Evolutionary conservation across 2,888 invertebrate species (phyloP), one percentile per base, ranked within the genome.

Genomic region (Hesperia comma): DNA sequence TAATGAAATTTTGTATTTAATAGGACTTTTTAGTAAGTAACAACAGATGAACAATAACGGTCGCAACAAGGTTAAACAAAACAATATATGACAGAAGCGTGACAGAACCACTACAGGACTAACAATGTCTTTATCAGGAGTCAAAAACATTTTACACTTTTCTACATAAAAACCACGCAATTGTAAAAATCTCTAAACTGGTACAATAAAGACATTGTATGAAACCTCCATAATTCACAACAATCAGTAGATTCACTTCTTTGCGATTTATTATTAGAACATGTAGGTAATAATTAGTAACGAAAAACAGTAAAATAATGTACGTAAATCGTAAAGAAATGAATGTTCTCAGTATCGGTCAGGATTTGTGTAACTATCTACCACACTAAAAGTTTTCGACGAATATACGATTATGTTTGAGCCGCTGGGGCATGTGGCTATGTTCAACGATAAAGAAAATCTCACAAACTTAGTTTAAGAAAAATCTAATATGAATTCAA

Each of bases 21-120:
- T 73, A 72, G 74, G 57, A 71, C 19, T 67, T 73, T 75, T 71
- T 75, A 75, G 76, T 63, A 79, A 78, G 74, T 40, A 69, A 67
- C 66, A 57, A 68, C 51, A 58, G 60, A 61, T 41, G 26, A 43
- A 55, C 43, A 66, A 33, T 55, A 54, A 61, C 62, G 85, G 90
- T 88, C 88, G 75, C 85, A 73, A 77, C 88, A 90, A 90, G 89
- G 85, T 91, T 92, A 89, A 88, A 90, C 79, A 90, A 91, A 90
- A 91, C 90, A 76, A 70, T 75, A 77, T 74, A 85, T 89, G 90
- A 88, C 73, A 76, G 69, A 92, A 91, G 92, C 92, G 82, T 87
- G 89, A 87, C 79, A 79, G 67, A 75, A 77, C 83, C 77, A 81
- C 83, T 76, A 77, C 77, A 78, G 70, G 73, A 76, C 75, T 75